These are phyloP conservation scores for Raja brachyura DNA, from an alignment of 2,113 vertebrate genomes.

Conservation along the genomic window DNA sequence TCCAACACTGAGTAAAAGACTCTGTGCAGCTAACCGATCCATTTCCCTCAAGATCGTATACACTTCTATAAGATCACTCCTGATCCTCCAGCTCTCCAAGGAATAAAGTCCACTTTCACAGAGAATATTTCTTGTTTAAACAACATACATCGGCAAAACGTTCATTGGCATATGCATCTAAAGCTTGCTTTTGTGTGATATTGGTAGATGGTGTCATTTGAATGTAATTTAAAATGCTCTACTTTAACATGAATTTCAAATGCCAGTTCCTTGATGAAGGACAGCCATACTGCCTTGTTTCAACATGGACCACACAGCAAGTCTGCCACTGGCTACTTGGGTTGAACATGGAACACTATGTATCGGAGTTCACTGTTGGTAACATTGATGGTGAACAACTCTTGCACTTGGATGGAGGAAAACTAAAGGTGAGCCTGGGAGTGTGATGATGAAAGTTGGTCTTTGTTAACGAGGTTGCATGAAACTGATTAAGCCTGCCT, in stretches of 20 bases:
- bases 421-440: slow-evolving; percentile 66
- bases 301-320: slow-evolving; percentile 72
- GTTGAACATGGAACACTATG: slow-evolving; percentile 73
- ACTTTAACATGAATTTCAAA: not conserved
- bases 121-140: not conserved
- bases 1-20: too few species aligned
- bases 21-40: too few species aligned
- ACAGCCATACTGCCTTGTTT: slow-evolving; percentile 50
- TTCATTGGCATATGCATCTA: not conserved
- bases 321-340: slow-evolving; percentile 78
- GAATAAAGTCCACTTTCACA: not conserved
- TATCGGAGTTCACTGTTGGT: slow-evolving; percentile 61
- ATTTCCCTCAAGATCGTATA: too few species aligned
- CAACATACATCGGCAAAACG: not conserved
- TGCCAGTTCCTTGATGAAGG: slow-evolving; percentile 66
- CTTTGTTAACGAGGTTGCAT: not conserved
- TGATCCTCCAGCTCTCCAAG: too few species aligned
- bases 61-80: too few species aligned
- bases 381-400: slow-evolving; percentile 70
- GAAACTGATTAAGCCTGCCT: not conserved
- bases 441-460: not conserved
- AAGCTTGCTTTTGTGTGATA: not conserved
- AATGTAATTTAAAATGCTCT: not conserved
- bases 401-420: slow-evolving; percentile 70
- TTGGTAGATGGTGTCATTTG: not conserved